phyloP scores from a whole-genome alignment of 2,888 invertebrate genomes.

The Agrochola macilenta region DNA sequence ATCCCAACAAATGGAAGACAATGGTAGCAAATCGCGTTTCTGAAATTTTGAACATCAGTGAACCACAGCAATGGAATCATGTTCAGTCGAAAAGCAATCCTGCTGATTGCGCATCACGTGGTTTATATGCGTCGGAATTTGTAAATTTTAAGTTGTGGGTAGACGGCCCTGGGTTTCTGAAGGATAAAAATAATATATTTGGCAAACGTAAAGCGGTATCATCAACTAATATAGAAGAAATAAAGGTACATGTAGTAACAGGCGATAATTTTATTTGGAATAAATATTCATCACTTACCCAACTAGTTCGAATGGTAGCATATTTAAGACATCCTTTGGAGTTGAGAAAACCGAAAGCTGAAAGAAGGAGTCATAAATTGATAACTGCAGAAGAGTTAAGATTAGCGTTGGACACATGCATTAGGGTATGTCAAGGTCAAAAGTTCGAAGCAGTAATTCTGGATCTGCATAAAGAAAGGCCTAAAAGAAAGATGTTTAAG shows the following conservation, averaged over 20 bases:
- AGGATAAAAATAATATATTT: not conserved
- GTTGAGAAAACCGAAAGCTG: not conserved
- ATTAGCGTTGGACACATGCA: constrained; percentile 3
- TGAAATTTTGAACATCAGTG: not conserved
- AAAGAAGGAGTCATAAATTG: not conserved
- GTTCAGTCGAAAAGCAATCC: not conserved
- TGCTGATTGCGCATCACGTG: constrained; percentile 8
- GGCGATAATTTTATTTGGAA: constrained; percentile 6
- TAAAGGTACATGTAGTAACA: not conserved
- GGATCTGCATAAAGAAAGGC: no score
- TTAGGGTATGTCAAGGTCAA: not conserved
- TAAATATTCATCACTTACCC: constrained; percentile 8
- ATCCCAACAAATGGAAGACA: constrained; percentile 9
- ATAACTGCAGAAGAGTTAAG: not conserved
- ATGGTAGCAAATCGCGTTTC: constrained; percentile 11
- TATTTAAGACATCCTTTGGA: constrained; percentile 3
- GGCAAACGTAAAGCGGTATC: not conserved
- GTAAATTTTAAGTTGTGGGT: not conserved
- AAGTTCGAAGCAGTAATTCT: not conserved
- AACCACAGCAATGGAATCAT: not conserved
- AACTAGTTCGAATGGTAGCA: constrained; percentile 1
- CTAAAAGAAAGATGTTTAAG: constrained; percentile 1
- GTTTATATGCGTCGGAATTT: constrained; percentile 1
- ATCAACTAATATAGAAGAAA: not conserved
- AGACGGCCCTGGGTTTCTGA: not conserved